These are phyloP conservation scores for Lycophotia porphyrea DNA, from an alignment of 2,888 invertebrate genomes.

Conservation along the genomic window DNA sequence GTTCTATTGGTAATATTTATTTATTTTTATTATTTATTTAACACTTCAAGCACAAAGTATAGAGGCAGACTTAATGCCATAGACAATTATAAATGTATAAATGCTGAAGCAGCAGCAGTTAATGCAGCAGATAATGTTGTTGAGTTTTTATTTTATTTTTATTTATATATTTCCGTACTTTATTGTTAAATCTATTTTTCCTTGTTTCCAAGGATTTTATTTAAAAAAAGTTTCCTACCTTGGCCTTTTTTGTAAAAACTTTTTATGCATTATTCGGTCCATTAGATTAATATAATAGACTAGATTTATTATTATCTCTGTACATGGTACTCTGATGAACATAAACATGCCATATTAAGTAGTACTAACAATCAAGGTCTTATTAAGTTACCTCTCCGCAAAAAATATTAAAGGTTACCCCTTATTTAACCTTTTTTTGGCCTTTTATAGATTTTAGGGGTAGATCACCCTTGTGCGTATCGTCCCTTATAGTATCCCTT, in stretches of 20 bases:
- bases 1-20: no score
- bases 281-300: constrained; percentile 2
- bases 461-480: constrained; percentile 9
- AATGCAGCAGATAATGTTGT: no score
- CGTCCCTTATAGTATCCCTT: neutral
- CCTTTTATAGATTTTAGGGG: constrained; percentile 19
- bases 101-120: no score
- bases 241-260: constrained; percentile 12
- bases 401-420: constrained; percentile 1
- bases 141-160: no score
- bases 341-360: constrained; percentile 17
- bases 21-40: no score
- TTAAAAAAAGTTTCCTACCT: constrained; percentile 11
- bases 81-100: no score
- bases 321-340: constrained; percentile 26
- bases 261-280: constrained; percentile 15
- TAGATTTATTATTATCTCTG: neutral
- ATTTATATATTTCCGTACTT: no score
- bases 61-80: no score
- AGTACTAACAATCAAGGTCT: constrained; percentile 17
- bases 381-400: constrained; percentile 14
- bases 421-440: neutral
- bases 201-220: constrained; percentile 15
- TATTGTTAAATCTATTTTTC: neutral
- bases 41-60: no score